Evolutionary conservation across 1,140 invertebrate species (phyloP), one percentile per base, ranked within the genome.

Genomic region (Drosophila ananassae): DNA sequence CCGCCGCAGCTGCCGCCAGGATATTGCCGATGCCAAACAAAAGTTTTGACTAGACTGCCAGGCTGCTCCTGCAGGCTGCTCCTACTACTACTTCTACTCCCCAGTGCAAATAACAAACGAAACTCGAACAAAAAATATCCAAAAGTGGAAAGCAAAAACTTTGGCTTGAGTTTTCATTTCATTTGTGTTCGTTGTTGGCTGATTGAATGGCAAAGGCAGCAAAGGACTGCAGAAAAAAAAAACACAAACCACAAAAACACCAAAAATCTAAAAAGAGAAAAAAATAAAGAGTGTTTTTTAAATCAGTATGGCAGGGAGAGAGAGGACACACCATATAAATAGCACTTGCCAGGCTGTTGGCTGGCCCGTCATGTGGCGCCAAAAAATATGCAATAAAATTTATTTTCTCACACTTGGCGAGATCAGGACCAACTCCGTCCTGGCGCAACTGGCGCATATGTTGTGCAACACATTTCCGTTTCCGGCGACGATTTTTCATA

Each of bases 331-430:
- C 67, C 67, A 71, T 22, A 71, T 71, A 71, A 71, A 71, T 69
- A 50, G 67, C 67, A 71, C 51, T 71, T 69, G 64, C 67, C 67
- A 71, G 24, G 69, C 32, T 64, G 67, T 71, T 71, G 69, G 64
- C 52, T 69, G 63, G n/a, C 63, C 64, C 63, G 82, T 85, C 78
- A 78, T 77, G 51, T 87, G 82, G 78, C 75, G 79, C 82, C 82
- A 51, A 87, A 81, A 87, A 89, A 79, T 87, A 89, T 87, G 83
- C 83, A 89, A 83, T 89, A 89, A 89, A 87, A 83, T 85, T 78
- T 87, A 82, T 87, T 82, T 79, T 56, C 59, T 44, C 53, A 57
- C 60, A 75, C 61, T 62, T 54, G 37, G 59, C 32, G n/a, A 28
- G 64, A 64, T 53, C 48, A 53, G 58, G 41, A 54, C 69, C 64